These are phyloP conservation scores for Anomalospiza imberbis DNA, from an alignment of 2,797 vertebrate species.

Conservation along the genomic window DNA sequence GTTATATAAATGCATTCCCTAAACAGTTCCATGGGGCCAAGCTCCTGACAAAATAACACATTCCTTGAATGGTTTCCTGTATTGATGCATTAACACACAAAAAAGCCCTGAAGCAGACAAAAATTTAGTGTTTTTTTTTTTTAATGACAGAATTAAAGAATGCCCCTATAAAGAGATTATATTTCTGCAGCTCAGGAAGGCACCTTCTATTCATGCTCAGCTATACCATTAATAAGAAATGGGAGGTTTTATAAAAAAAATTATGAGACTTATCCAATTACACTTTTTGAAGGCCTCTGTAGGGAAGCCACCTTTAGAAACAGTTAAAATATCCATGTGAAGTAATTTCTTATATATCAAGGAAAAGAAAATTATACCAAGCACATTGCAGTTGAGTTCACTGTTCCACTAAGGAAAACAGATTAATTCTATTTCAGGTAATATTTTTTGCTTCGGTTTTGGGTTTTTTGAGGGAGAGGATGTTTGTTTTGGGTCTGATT, in stretches of 20 bases:
- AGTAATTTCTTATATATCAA: neutral
- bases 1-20: neutral
- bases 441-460: neutral
- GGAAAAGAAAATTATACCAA: neutral
- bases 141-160: neutral
- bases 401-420: neutral
- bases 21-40: neutral
- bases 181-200: neutral
- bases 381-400: neutral
- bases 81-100: neutral
- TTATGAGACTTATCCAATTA: neutral
- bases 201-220: neutral
- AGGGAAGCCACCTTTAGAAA: neutral
- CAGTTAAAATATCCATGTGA: neutral
- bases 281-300: neutral
- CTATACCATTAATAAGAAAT: neutral
- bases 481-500: neutral
- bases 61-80: neutral
- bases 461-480: neutral
- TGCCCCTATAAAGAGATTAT: accelerated
- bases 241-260: neutral
- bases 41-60: neutral
- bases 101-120: neutral
- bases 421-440: neutral
- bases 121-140: neutral